phyloP scores from a whole-genome alignment of 2,797 vertebrate species.

The Loriculus beryllinus region DNA sequence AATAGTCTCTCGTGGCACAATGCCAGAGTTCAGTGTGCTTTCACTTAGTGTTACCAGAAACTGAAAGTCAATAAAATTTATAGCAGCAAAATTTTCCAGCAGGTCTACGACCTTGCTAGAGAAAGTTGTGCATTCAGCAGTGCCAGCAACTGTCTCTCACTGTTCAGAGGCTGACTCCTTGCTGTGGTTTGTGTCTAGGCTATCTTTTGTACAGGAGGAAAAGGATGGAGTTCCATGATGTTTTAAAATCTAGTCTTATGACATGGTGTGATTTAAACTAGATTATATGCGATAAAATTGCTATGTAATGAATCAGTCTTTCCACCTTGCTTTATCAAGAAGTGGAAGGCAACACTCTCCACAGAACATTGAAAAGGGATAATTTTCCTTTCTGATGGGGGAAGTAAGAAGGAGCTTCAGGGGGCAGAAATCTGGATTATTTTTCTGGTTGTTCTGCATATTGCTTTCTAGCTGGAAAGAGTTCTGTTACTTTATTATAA shows the following conservation, averaged over 20 bases:
- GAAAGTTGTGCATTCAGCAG: not conserved
- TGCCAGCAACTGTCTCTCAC: not conserved
- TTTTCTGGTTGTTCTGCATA: not conserved
- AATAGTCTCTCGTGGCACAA: not conserved
- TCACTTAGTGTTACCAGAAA: constrained; percentile 5
- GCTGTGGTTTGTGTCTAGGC: not conserved
- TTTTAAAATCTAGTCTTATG: not conserved
- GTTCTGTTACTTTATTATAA: not conserved
- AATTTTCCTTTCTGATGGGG: not conserved
- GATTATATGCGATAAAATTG: not conserved
- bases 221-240: not conserved
- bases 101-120: not conserved
- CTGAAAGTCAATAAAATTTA: constrained; percentile 32
- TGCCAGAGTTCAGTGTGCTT: not conserved
- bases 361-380: not conserved
- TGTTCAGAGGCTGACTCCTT: not conserved
- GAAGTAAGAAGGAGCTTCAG: not conserved
- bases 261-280: not conserved
- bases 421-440: not conserved
- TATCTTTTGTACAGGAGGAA: not conserved
- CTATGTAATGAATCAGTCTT: not conserved
- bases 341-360: not conserved
- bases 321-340: not conserved
- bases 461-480: not conserved
- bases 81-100: not conserved